Conservation (phyloP, 2,113 vertebrate genomes). For the Colaptes auratus region DNA sequence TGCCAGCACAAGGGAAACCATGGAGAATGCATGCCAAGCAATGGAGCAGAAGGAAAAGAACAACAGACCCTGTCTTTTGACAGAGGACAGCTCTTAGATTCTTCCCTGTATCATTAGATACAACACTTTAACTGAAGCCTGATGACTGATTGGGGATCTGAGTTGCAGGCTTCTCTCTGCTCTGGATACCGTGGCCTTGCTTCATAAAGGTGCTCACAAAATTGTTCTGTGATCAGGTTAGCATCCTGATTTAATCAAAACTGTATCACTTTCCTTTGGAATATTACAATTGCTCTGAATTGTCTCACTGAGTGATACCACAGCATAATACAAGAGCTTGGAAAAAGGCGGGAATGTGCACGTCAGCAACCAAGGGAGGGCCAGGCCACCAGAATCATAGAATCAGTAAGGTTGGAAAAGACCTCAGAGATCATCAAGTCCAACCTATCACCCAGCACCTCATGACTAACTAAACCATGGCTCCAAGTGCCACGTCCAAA, state of each 20-base stretch:
- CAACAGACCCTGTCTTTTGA: background rate
- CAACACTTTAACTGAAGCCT: background rate
- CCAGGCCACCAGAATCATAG: background rate
- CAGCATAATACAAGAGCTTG: rapidly evolving
- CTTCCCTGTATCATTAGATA: background rate
- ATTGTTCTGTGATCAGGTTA: background rate
- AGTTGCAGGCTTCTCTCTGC: background rate
- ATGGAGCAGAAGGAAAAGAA: background rate
- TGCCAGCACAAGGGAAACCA: background rate
- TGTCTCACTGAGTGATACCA: background rate
- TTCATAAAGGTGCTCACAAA: background rate
- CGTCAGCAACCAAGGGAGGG: background rate
- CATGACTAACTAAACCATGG: too few species aligned
- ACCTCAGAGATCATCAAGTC: too few species aligned
- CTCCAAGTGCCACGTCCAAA: too few species aligned
- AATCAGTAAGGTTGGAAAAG: too few species aligned
- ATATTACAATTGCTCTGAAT: background rate
- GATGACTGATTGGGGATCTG: rapidly evolving
- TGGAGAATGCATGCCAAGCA: background rate
- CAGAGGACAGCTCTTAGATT: background rate
- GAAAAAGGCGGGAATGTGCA: background rate
- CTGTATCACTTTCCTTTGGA: background rate
- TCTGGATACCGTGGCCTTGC: rapidly evolving
- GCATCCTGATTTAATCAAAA: background rate
- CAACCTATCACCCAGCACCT: too few species aligned